These are phyloP conservation scores for Phrixothrix hirtus DNA, from an alignment of 2,888 invertebrate species.

Conservation along the genomic window DNA sequence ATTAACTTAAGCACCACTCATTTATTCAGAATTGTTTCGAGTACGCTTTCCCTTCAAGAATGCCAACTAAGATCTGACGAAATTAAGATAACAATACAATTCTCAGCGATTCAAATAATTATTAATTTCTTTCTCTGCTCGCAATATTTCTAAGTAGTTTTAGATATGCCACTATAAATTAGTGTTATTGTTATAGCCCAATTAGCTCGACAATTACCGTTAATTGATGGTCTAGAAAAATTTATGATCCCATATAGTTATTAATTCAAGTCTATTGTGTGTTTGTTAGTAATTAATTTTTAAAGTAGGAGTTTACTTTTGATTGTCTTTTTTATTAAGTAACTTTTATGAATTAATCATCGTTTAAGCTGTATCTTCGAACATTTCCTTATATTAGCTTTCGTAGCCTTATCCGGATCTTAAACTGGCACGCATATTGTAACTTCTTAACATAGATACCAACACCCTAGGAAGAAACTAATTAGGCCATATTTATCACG, in stretches of 20 bases:
- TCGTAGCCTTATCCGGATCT: too few relatives aligned
- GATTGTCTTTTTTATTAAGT: not conserved
- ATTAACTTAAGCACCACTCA: conserved; percentile 27
- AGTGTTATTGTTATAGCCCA: not conserved
- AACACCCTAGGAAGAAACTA: too few relatives aligned
- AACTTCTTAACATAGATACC: too few relatives aligned
- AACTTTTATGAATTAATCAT: too few relatives aligned
- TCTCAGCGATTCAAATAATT: not conserved
- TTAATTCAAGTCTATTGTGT: not conserved
- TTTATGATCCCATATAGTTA: not conserved
- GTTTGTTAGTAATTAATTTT: not conserved
- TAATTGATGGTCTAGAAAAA: not conserved
- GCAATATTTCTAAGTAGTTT: too few relatives aligned
- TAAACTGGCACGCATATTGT: too few relatives aligned
- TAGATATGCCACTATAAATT: not conserved
- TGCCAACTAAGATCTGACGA: conserved; percentile 17
- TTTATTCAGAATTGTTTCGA: conserved; percentile 17
- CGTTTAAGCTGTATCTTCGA: too few relatives aligned
- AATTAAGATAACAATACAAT: conserved; percentile 7
- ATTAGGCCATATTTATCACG: too few relatives aligned
- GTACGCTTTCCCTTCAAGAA: conserved; percentile 21
- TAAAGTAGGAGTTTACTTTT: not conserved
- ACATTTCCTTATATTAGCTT: too few relatives aligned
- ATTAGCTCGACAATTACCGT: not conserved
- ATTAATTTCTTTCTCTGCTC: not conserved